These are phyloP conservation scores for Trachymyrmex septentrionalis DNA, from an alignment of 1,140 invertebrate species.

Conservation along the genomic window DNA sequence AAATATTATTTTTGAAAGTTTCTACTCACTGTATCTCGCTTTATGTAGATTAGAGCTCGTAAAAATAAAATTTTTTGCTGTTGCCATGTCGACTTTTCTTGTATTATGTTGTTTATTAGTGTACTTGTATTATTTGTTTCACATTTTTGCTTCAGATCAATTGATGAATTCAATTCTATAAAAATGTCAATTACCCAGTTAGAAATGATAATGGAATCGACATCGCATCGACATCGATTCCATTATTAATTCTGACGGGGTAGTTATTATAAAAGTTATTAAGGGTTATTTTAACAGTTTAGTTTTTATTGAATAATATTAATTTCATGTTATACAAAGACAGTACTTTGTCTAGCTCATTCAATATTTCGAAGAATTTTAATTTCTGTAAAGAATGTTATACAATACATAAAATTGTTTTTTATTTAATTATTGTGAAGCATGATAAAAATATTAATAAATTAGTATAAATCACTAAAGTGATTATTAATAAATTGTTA, in stretches of 20 bases:
- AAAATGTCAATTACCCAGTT: neutral
- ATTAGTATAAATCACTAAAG: neutral
- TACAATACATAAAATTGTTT: neutral
- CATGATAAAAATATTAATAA: neutral
- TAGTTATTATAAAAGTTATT: neutral
- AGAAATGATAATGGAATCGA: too few relatives aligned
- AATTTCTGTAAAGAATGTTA: neutral
- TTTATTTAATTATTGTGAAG: neutral
- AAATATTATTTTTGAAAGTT: neutral
- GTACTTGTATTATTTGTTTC: neutral
- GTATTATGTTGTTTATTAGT: neutral
- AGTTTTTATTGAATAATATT: neutral
- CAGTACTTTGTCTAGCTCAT: too few relatives aligned
- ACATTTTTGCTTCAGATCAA: neutral
- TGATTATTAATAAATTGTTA: neutral
- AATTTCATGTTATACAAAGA: neutral
- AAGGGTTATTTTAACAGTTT: neutral
- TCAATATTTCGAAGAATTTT: too few relatives aligned
- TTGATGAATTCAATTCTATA: neutral
- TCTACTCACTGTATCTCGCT: conserved; percentile 88
- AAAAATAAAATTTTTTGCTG: conserved; percentile 89
- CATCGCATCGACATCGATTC: too few relatives aligned
- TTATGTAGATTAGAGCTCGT: conserved; percentile 88
- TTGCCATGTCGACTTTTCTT: conserved; percentile 84
- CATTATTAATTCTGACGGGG: too few relatives aligned